A percentile compares a stretch with the other conserved stretches of the same genome.
These are phyloP conservation scores for Eonycteris spelaea DNA, from an alignment of 2,113 vertebrate species.

Conservation along the genomic window DNA sequence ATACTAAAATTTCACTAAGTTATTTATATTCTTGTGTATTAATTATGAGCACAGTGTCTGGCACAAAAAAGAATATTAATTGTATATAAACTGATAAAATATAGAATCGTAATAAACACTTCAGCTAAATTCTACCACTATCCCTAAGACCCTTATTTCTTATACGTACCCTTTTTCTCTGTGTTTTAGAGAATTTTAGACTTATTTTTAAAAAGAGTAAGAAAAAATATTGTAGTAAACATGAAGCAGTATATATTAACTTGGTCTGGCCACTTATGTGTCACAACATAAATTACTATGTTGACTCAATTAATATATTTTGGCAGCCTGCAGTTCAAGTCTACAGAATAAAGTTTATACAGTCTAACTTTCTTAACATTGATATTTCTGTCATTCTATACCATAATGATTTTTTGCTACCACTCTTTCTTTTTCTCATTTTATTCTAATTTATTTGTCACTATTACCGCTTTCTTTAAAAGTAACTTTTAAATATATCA, in stretches of 20 bases:
- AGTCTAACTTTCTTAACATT: neutral
- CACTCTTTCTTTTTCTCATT: neutral
- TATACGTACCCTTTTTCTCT: neutral
- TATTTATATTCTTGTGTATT: neutral
- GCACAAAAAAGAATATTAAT: neutral
- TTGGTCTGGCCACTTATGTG: neutral
- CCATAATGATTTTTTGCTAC: neutral
- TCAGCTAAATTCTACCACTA: neutral
- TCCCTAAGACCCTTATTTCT: neutral
- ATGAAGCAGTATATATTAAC: neutral
- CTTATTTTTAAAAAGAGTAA: neutral
- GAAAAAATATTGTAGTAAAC: neutral
- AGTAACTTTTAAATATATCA: slow-evolving; percentile 40
- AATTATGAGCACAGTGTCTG: neutral
- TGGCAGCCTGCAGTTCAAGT: neutral
- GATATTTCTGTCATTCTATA: neutral
- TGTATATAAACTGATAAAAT: neutral
- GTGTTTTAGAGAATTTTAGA: neutral
- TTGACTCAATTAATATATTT: neutral
- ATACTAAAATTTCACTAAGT: neutral
- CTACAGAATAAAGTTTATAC: neutral
- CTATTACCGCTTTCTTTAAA: slow-evolving; percentile 29
- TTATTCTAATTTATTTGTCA: neutral
- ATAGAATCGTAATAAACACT: neutral
- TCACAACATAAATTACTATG: neutral